phyloP scores from a whole-genome alignment of 2,797 vertebrate species.

The Chaetophractus vellerosus region DNA sequence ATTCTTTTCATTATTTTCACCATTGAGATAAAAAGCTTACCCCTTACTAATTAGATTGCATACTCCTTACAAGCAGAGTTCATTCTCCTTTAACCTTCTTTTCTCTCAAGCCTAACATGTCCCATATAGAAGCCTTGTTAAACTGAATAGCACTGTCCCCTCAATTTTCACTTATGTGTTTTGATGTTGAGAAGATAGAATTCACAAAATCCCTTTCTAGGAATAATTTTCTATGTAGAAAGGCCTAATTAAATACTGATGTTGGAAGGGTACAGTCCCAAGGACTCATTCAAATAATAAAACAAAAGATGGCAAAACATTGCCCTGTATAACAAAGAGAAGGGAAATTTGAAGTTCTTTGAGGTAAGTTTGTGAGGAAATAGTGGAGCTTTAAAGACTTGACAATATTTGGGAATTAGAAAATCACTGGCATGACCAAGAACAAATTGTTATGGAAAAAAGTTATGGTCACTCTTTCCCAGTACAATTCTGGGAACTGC shows the following conservation, averaged over 20 bases:
- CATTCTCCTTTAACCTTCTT: not conserved
- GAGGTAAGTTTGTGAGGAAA: not conserved
- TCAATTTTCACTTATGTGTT: constrained; percentile 26
- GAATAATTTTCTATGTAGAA: not conserved
- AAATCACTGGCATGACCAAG: not conserved
- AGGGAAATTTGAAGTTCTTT: not conserved
- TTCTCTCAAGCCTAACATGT: not conserved
- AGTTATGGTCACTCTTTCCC: no score
- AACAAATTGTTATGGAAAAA: no score
- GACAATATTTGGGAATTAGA: not conserved
- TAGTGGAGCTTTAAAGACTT: not conserved
- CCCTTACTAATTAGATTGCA: no score
- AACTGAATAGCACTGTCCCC: not conserved
- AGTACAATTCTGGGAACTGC: no score
- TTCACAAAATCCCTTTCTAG: not conserved
- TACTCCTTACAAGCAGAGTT: not conserved
- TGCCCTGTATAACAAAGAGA: not conserved
- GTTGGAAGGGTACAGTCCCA: not conserved
- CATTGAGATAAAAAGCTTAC: no score
- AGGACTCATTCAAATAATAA: not conserved
- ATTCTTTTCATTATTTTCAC: not conserved
- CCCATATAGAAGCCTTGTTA: not conserved
- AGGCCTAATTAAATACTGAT: not conserved
- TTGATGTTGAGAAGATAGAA: not conserved
- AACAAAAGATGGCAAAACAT: not conserved